phyloP scores from a whole-genome alignment of 2,113 vertebrate species.

The Erpornis zantholeuca region DNA sequence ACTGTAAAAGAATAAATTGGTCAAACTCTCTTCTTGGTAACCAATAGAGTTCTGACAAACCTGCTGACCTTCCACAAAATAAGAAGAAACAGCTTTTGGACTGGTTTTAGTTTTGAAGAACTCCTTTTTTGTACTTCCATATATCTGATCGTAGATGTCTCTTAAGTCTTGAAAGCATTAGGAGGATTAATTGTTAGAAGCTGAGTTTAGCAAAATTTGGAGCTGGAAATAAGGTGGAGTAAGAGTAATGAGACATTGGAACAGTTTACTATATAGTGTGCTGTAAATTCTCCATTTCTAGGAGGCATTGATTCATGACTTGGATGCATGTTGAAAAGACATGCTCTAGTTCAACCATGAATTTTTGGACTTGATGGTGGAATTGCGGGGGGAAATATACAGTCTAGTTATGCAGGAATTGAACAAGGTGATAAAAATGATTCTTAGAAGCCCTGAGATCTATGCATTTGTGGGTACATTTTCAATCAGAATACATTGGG shows the following conservation, averaged over 20 bases:
- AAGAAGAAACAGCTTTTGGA: neutral
- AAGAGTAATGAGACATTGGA: neutral
- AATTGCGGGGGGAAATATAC: neutral
- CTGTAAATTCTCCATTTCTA: slow-evolving; percentile 30
- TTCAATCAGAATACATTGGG: neutral
- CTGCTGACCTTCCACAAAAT: neutral
- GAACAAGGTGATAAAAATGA: neutral
- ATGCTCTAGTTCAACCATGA: neutral
- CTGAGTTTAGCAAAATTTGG: neutral
- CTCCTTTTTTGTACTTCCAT: neutral
- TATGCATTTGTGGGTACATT: neutral
- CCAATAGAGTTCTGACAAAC: neutral
- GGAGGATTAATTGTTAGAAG: neutral
- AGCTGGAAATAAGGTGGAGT: neutral
- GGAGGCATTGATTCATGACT: neutral
- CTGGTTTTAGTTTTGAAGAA: neutral
- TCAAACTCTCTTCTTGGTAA: neutral
- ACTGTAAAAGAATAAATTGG: neutral
- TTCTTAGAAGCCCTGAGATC: neutral
- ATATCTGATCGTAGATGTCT: neutral
- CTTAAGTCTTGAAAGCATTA: neutral
- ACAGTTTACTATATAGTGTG: neutral
- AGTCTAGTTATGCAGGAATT: neutral
- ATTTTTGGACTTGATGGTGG: neutral
- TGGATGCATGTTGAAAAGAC: neutral